phyloP scores from a whole-genome alignment of 2,797 vertebrate genomes.

The Enteromius thamalakanensis region DNA sequence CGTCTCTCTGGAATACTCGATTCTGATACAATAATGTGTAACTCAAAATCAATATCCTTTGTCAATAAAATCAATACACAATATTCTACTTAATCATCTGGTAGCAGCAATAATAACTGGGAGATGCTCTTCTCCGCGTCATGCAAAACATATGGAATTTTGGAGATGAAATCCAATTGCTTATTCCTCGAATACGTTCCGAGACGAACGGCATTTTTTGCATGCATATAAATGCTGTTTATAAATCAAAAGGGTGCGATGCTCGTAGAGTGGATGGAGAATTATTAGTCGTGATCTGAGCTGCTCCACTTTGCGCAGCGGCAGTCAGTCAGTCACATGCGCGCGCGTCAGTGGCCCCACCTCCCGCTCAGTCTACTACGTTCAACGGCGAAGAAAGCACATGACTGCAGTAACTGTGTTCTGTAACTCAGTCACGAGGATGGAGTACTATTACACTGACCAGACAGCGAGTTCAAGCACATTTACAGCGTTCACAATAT shows the following conservation, averaged over 20 bases:
- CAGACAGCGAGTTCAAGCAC: slow-evolving; percentile 57
- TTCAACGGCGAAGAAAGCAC: slow-evolving; percentile 76
- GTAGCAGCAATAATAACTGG: not conserved
- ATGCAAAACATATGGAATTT: not conserved
- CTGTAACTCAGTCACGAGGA: slow-evolving; percentile 82
- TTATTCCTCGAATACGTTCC: not conserved
- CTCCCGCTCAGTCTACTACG: slow-evolving; percentile 75
- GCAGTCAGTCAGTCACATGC: slow-evolving; percentile 53
- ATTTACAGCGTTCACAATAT: not conserved
- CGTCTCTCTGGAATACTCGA: not conserved
- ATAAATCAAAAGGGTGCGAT: slow-evolving; percentile 1
- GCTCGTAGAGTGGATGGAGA: slow-evolving; percentile 34
- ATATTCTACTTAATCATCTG: not conserved
- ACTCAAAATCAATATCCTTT: not conserved
- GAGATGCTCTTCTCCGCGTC: not conserved
- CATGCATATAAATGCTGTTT: not conserved
- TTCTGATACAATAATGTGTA: not conserved
- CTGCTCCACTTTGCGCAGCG: slow-evolving; percentile 56
- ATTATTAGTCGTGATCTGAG: slow-evolving; percentile 60
- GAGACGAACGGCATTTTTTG: too few species aligned
- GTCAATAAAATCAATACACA: not conserved
- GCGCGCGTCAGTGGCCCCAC: slow-evolving; percentile 67
- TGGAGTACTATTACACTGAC: slow-evolving; percentile 79
- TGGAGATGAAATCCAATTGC: not conserved
- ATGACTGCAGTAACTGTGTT: slow-evolving; percentile 84